Percentiles rank a stretch among this genome's conserved stretches.
Conservation (phyloP, 2,797 vertebrate genomes). For the Gymnocypris eckloni region DNA sequence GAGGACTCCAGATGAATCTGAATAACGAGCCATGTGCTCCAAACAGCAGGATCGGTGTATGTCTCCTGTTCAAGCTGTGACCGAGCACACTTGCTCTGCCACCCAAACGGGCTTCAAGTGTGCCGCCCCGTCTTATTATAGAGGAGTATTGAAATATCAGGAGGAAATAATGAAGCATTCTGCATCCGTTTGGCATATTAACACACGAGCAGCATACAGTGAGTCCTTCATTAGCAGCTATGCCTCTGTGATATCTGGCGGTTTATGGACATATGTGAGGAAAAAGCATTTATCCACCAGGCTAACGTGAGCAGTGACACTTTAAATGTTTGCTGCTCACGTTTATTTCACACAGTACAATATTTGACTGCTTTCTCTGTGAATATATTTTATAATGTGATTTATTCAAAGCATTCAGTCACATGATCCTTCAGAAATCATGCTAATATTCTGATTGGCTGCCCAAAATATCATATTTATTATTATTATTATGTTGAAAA, state of each 20-base stretch:
- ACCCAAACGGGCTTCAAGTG: conserved; percentile 37
- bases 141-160: conserved; percentile 13
- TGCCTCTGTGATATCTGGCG: neutral
- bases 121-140: neutral
- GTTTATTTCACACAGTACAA: too few relatives aligned
- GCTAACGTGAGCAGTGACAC: too few relatives aligned
- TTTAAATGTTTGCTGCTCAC: too few relatives aligned
- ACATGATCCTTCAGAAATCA: too few relatives aligned
- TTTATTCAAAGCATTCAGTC: too few relatives aligned
- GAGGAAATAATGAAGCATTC: conserved; percentile 7
- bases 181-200: neutral
- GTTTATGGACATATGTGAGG: neutral
- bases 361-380: too few relatives aligned
- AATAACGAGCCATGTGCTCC: conserved; percentile 31
- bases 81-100: conserved; percentile 12
- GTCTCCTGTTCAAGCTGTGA: conserved; percentile 38
- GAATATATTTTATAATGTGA: too few relatives aligned
- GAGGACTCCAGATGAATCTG: conserved; percentile 31
- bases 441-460: too few relatives aligned
- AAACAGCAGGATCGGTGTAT: conserved; percentile 31
- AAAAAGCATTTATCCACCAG: neutral
- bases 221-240: neutral
- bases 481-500: too few relatives aligned
- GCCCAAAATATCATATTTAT: too few relatives aligned
- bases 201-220: neutral